phyloP scores from a whole-genome alignment of 2,888 invertebrate genomes.

The Ochropleura plecta region DNA sequence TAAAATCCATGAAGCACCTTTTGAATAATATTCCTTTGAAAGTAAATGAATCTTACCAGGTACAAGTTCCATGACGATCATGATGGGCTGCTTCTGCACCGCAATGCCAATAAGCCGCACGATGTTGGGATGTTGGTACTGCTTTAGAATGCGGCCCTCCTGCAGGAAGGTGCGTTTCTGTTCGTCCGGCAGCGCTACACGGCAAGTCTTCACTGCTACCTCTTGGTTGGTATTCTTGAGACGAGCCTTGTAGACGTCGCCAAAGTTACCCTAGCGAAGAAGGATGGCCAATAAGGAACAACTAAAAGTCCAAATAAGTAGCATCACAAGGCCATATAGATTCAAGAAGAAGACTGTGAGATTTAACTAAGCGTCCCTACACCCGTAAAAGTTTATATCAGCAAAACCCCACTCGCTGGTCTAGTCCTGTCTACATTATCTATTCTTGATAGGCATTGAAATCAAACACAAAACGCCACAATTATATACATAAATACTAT shows the following conservation, averaged over 20 bases:
- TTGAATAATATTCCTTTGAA: background rate
- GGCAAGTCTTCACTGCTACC: slow-evolving; percentile 98
- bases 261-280: slow-evolving; percentile 96
- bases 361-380: background rate
- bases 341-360: background rate
- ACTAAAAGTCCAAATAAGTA: background rate
- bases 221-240: slow-evolving; percentile 95
- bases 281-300: background rate
- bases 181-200: slow-evolving; percentile 98
- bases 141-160: slow-evolving; percentile 98
- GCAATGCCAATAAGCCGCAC: slow-evolving; percentile 99
- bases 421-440: background rate
- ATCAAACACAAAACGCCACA: background rate
- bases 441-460: background rate
- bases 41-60: slow-evolving; percentile 90
- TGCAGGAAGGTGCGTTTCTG: slow-evolving; percentile 98
- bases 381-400: background rate
- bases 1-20: background rate
- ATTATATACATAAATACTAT: background rate
- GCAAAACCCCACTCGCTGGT: background rate
- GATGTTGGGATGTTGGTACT: slow-evolving; percentile 99
- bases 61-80: slow-evolving; percentile 99
- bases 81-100: slow-evolving; percentile 99
- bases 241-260: slow-evolving; percentile 98
- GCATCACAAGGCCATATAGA: background rate